A percentile compares a stretch with the other conserved stretches of the same genome.
Evolutionary conservation across 2,797 vertebrate genomes (phyloP).

Genomic region (Notolabrus celidotus): DNA sequence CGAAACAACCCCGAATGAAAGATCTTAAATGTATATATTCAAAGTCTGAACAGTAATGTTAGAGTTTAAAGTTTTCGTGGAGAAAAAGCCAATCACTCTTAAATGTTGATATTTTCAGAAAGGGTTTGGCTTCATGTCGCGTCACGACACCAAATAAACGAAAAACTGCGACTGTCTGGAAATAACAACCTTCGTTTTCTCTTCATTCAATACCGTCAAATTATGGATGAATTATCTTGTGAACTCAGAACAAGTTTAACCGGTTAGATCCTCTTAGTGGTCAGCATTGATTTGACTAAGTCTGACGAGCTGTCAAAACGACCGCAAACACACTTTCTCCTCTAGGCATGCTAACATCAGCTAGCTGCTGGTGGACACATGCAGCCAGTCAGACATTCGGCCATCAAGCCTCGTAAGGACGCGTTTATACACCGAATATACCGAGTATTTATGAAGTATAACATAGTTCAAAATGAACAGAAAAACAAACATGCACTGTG

Average conservation of each 20-base stretch:
- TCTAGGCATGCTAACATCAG: constrained; percentile 48
- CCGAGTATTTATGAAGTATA: background rate
- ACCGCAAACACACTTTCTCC: constrained; percentile 41
- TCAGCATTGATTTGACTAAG: background rate
- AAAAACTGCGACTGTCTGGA: background rate
- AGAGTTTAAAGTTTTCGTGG: fast-evolving
- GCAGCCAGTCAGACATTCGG: constrained; percentile 7
- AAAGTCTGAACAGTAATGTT: background rate
- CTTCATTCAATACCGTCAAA: fast-evolving
- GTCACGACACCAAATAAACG: background rate
- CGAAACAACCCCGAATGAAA: background rate
- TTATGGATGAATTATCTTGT: fast-evolving
- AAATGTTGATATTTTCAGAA: background rate
- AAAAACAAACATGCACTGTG: background rate
- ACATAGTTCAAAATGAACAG: background rate
- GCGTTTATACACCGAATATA: background rate
- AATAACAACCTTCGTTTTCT: constrained; percentile 32
- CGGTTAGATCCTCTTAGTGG: background rate
- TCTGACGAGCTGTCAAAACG: constrained; percentile 1
- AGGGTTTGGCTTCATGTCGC: constrained; percentile 6
- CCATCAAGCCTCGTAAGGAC: background rate
- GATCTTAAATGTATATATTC: too few relatives aligned
- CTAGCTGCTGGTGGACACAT: constrained; percentile 38
- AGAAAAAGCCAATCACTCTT: background rate
- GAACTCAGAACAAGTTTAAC: too few relatives aligned